Conservation (phyloP, 2,888 invertebrate species). For the Acronicta aceris region DNA sequence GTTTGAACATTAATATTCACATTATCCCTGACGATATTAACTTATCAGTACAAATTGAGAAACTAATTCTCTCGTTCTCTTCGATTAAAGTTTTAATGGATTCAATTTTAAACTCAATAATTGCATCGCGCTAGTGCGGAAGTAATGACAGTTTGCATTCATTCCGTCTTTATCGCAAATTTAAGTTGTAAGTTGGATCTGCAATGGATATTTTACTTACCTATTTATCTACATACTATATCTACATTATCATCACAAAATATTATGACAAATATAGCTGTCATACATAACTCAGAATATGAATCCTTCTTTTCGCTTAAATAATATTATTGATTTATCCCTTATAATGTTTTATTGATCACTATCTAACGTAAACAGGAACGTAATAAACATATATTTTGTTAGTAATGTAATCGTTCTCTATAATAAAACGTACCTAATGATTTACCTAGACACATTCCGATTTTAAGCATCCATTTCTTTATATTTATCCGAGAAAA, state of each 20-base stretch:
- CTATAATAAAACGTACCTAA: too few relatives aligned
- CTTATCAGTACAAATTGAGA: constrained; percentile 8
- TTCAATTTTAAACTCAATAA: constrained; percentile 46
- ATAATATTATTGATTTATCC: too few relatives aligned
- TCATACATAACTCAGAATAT: too few relatives aligned
- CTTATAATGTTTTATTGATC: too few relatives aligned
- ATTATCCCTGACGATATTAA: background rate
- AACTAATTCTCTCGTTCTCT: too few relatives aligned
- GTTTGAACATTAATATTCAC: too few relatives aligned
- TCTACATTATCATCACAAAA: too few relatives aligned
- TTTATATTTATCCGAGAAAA: background rate
- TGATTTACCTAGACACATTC: background rate
- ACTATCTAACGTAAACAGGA: too few relatives aligned
- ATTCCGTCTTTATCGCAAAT: constrained; percentile 25
- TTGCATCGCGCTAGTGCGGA: constrained; percentile 40
- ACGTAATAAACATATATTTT: too few relatives aligned
- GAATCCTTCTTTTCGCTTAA: too few relatives aligned
- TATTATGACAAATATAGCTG: too few relatives aligned
- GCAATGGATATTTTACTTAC: background rate
- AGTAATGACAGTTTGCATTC: constrained; percentile 51
- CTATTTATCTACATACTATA: background rate
- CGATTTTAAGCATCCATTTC: background rate
- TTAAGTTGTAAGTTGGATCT: constrained; percentile 15
- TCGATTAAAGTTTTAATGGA: constrained; percentile 32
- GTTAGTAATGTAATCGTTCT: too few relatives aligned